Percentiles rank a stretch among this genome's conserved stretches.
phyloP scores from a whole-genome alignment of 2,797 vertebrate species.

The Girardinus metallicus region DNA sequence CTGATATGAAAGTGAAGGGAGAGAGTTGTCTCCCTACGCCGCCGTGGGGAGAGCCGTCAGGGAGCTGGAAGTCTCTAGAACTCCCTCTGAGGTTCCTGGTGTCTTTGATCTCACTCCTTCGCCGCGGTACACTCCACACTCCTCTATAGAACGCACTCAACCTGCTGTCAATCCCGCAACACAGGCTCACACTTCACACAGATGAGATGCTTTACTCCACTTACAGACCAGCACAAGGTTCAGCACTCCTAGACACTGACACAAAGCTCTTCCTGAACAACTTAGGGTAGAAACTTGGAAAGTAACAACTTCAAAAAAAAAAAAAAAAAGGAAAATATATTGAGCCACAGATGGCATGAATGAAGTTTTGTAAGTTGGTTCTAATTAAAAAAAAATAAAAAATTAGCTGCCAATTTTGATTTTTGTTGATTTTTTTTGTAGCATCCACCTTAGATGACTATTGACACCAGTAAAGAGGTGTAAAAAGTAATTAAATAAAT shows the following conservation, averaged over 20 bases:
- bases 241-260: constrained; percentile 10
- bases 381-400: too few species aligned
- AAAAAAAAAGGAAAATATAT: not conserved
- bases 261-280: constrained; percentile 4
- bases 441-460: too few species aligned
- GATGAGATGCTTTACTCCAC: constrained; percentile 38
- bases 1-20: constrained; percentile 79
- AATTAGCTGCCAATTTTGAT: not conserved
- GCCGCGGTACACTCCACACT: constrained; percentile 46
- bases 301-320: constrained; percentile 6
- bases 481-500: not conserved
- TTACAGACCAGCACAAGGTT: constrained; percentile 24
- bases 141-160: constrained; percentile 51
- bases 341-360: not conserved
- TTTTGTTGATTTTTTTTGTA: not conserved
- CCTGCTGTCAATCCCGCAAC: constrained; percentile 49
- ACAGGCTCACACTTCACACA: constrained; percentile 46
- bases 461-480: not conserved
- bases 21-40: constrained; percentile 72
- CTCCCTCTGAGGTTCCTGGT: constrained; percentile 72
- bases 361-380: not conserved
- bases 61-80: constrained; percentile 75
- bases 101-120: constrained; percentile 74
- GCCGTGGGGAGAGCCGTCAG: constrained; percentile 72
- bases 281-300: constrained; percentile 13